phyloP scores from a whole-genome alignment of 2,113 vertebrate species.

The Sapayoa aenigma region DNA sequence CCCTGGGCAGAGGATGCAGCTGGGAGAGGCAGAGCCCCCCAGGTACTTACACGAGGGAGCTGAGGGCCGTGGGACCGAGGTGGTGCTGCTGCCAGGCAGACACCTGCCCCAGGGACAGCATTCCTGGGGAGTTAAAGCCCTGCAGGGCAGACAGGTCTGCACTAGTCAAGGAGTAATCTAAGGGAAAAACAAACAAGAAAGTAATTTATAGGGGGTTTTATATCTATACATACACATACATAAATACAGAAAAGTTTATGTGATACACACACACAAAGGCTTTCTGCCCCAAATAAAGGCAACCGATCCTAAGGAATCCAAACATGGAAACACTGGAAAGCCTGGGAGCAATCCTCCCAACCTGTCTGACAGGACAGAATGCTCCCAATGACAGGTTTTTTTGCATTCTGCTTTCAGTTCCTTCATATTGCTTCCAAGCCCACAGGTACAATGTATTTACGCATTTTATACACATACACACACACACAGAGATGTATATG shows the following conservation, averaged over 20 bases:
- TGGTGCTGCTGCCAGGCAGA: slow-evolving; percentile 99
- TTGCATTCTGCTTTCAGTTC: not conserved
- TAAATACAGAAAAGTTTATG: not conserved
- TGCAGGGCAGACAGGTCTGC: slow-evolving; percentile 94
- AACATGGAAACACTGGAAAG: rapidly evolving
- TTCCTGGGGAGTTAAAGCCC: slow-evolving; percentile 92
- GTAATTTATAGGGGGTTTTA: not conserved
- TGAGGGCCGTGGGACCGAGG: slow-evolving; percentile 91
- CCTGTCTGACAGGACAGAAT: not conserved
- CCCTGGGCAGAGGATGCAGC: not conserved
- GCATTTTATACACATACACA: too few species aligned
- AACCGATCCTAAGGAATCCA: not conserved
- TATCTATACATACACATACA: rapidly evolving
- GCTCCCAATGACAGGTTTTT: not conserved
- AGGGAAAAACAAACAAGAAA: not conserved
- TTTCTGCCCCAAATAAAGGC: not conserved
- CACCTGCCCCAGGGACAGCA: slow-evolving; percentile 92
- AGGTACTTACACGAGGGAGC: slow-evolving; percentile 94
- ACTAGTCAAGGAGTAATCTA: slow-evolving; percentile 95
- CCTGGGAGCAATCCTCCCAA: not conserved
- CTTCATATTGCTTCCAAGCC: not conserved
- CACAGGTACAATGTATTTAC: not conserved
- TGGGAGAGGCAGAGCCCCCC: not conserved
- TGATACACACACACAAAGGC: not conserved
- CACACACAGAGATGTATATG: too few species aligned